Conservation (phyloP, 2,888 invertebrate species). For the Punctoribates punctum region DNA sequence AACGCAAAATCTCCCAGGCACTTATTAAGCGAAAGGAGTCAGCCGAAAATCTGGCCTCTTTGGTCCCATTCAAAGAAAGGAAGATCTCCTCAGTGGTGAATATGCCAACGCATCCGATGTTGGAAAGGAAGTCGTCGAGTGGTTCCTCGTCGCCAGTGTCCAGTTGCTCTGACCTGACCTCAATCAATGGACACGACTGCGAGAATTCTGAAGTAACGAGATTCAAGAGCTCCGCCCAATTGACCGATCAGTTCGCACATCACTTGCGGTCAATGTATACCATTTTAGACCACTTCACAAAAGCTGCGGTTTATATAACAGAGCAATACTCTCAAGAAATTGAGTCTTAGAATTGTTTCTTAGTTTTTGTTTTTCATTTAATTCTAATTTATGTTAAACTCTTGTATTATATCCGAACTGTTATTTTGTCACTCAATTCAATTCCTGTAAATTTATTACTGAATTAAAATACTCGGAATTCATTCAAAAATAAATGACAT, state of each 20-base stretch:
- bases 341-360: slow-evolving; percentile 3
- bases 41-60: background rate
- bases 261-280: slow-evolving; percentile 40
- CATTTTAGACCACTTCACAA: slow-evolving; percentile 39
- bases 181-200: background rate
- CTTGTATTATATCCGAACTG: too few relatives aligned
- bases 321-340: slow-evolving; percentile 30
- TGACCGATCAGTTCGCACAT: slow-evolving; percentile 39
- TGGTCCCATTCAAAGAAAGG: background rate
- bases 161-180: background rate
- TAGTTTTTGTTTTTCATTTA: background rate
- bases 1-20: slow-evolving; percentile 32
- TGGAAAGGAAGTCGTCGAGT: background rate
- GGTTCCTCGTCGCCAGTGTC: background rate
- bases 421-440: too few relatives aligned
- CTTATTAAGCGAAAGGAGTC: slow-evolving; percentile 9
- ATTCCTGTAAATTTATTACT: too few relatives aligned
- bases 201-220: background rate
- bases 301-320: slow-evolving; percentile 39
- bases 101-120: background rate
- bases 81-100: background rate
- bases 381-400: too few relatives aligned
- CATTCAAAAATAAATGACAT: too few relatives aligned
- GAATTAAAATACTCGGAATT: too few relatives aligned
- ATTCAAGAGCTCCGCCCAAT: slow-evolving; percentile 9